Base-by-base conservation (phyloP, 2,797 vertebrate species). In the Pogonophryne albipinna region DNA sequence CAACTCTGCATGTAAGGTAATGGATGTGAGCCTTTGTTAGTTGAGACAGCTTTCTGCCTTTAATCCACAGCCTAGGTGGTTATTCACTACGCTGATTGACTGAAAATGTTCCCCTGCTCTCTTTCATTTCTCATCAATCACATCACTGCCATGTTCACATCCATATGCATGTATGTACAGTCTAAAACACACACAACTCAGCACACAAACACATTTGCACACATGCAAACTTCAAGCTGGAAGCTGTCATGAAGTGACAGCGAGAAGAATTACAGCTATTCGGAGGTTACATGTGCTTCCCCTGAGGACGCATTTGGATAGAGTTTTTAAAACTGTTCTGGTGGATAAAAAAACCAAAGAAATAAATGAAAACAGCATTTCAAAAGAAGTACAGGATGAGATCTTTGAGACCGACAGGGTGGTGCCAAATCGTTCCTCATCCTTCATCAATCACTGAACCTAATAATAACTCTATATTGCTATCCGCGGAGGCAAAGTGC, bases 51-150 rank as follows among this genome's bases (percentile, higher is more conserved):
- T 85, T 52, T 89, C 78, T 87, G 81, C 75, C 87, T 94, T 89
- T 92, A 92, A 92, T 94, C 87, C 88, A 87, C 78, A 77, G 85
- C 51, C 82, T 79, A 55, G 82, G 78, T 89, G 85, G 70, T 85
- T 90, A 88, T 88, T 90, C 85, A 85, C 60, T 71, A 66, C 78
- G 64, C 73, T 89, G 88, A 92, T 86, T 92, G 90, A 92, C 91
- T 90, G 71, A 77, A 91, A 87, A 88, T 88, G 77, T 87, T 84
- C 69, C 79, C 74, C 79, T 82, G 71, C 74, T 80, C 73, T 83
- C 81, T 90, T 92, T 93, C 84, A 91, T 84, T 85, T 93, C 76
- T 87, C 89, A 93, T 89, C 89, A 91, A 80, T 93, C 91, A 92
- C 86, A 80, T 88, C 88, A 73, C 83, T 86, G 86, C 67, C 82